Percentiles rank a stretch among this genome's conserved stretches.
These are phyloP conservation scores for Cassiopea xamachana DNA, from an alignment of 30 jellyfish, hydroid and myxozoan genomes.

Conservation along the genomic window DNA sequence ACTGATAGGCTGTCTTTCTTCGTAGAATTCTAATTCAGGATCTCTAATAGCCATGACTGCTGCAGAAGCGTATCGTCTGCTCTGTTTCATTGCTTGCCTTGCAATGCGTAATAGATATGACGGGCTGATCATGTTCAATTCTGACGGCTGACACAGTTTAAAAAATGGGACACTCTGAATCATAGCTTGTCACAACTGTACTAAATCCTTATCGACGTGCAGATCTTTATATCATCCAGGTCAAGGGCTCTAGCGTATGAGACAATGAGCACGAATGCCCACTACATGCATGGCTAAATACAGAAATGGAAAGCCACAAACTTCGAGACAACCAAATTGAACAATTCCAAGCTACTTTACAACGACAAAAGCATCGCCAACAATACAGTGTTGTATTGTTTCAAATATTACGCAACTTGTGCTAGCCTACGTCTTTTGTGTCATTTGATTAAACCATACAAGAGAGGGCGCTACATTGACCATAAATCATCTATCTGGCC, in stretches of 20 bases:
- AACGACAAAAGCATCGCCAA: slow-evolving; percentile 30
- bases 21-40: neutral
- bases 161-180: neutral
- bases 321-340: neutral
- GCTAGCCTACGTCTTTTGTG: neutral
- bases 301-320: slow-evolving; percentile 23
- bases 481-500: no score
- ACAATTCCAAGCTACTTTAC: slow-evolving; percentile 19
- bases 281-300: slow-evolving; percentile 42
- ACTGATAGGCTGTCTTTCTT: neutral
- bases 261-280: slow-evolving; percentile 11
- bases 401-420: neutral
- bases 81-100: neutral
- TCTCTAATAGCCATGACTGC: neutral
- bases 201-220: slow-evolving; percentile 6
- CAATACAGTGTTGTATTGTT: neutral
- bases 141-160: neutral
- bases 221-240: slow-evolving; percentile 32
- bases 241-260: slow-evolving; percentile 36
- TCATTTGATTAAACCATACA: neutral
- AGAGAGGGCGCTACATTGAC: neutral
- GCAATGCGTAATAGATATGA: neutral
- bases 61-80: slow-evolving; percentile 4
- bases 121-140: neutral
- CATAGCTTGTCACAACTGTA: neutral